Conservation (phyloP, 2,797 vertebrate genomes). For the Kryptolebias ocellatus region DNA sequence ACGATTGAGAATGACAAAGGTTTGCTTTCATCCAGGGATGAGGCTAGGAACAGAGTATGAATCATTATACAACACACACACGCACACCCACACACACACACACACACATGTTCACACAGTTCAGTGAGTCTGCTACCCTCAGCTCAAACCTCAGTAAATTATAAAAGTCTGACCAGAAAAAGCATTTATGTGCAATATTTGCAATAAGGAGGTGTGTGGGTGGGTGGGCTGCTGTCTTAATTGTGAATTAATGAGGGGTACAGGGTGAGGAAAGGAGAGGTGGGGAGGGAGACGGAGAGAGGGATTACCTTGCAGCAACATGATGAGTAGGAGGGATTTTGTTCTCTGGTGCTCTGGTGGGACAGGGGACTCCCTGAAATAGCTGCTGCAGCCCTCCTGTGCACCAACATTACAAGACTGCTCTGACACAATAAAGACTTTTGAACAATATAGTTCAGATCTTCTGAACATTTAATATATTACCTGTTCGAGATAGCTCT, state of each 20-base stretch:
- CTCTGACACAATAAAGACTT: conserved; percentile 10
- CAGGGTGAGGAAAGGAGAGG: conserved; percentile 37
- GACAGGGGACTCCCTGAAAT: conserved; percentile 68
- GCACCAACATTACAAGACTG: conserved; percentile 2
- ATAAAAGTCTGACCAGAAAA: conserved; percentile 71
- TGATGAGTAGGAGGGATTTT: conserved; percentile 71
- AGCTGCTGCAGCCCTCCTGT: conserved; percentile 35
- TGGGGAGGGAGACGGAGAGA: conserved; percentile 15
- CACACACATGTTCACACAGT: conserved; percentile 33
- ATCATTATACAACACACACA: conserved; percentile 73
- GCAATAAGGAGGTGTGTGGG: conserved; percentile 70
- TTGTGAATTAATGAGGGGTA: conserved; percentile 81
- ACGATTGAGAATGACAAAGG: conserved; percentile 72
- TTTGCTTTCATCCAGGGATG: conserved; percentile 73
- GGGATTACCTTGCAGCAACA: conserved; percentile 63
- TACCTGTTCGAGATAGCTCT: no score
- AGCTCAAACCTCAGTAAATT: conserved; percentile 73
- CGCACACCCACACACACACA: conserved; percentile 18
- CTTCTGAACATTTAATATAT: no score
- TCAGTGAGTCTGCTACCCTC: conserved; percentile 68
- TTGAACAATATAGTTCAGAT: not conserved
- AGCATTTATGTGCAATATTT: conserved; percentile 71
- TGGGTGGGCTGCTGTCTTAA: conserved; percentile 76
- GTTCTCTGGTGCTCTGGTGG: conserved; percentile 46
- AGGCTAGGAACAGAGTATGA: conserved; percentile 61